Evolutionary conservation across 1,140 invertebrate species (phyloP), one percentile per base, ranked within the genome.

Genomic region (Grapholita molesta): DNA sequence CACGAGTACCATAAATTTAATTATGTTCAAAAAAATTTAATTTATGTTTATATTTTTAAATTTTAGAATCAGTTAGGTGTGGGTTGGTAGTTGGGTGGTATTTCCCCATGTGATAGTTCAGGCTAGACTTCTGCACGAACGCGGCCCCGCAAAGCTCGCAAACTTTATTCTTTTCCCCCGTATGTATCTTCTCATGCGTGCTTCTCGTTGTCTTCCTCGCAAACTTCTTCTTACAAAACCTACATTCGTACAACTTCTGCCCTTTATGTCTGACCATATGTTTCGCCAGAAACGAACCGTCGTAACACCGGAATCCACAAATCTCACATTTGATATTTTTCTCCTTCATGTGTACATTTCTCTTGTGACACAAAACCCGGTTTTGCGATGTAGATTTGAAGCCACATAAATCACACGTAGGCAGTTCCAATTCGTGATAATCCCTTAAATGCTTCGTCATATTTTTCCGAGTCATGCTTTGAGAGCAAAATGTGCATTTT

Each of bases 131-230:
- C 48, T 75, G 75, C 15, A 71, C 67, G 9, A 74, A 77, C 7
- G 30, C 88, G 86, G 96, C 96, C 2, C 95, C 95, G 77, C 96
- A 96, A 12, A 95, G 93, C 84, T 95, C 95, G 72, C 96, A 96
- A 7, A 92, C 75, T 71, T 93, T 96, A 0, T 95, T 94, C 75
- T 96, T 96, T 66, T 95, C 94, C 0, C 95, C 94, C 0, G 94
- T 95, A 76, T 96, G 96, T 78, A 95, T 95, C 1, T 94, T 89
- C 75, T 94, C 88, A 73, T 96, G 96, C 72, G 96, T 96, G 76
- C 95, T 24, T 8, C 30, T 12, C 11, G 52, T 61, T n/a, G 11
- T 68, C n/a, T 33, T 91, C 85, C 35, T 85, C 77, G 57, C 89
- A 61, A 61, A 68, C 11, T 25, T 35, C 28, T 68, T 68, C 23